These are phyloP conservation scores for Phyllostomus hastatus DNA, from an alignment of 2,113 vertebrate species.

Conservation along the genomic window DNA sequence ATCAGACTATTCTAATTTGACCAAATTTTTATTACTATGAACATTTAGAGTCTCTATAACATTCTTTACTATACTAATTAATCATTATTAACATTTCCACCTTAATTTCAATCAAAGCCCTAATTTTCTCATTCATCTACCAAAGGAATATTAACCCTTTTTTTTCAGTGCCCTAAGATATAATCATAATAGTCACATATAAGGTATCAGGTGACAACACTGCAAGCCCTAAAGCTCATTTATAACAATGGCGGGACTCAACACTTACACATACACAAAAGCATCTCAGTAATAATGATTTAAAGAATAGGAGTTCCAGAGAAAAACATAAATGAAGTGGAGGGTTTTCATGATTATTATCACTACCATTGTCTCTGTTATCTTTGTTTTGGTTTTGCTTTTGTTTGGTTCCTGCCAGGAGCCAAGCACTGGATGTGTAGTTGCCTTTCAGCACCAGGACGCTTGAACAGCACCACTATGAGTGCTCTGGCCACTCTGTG, in stretches of 20 bases:
- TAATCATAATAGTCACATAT: neutral
- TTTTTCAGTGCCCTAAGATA: neutral
- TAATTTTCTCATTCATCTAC: neutral
- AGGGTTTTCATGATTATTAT: neutral
- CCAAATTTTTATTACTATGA: neutral
- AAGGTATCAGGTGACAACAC: neutral
- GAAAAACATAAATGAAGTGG: neutral
- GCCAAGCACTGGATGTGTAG: neutral
- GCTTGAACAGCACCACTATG: conserved; percentile 74
- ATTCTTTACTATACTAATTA: neutral
- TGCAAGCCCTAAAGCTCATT: neutral
- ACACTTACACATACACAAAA: neutral
- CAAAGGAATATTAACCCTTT: neutral
- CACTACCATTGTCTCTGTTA: neutral
- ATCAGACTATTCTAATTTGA: conserved; percentile 4
- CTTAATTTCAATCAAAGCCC: neutral
- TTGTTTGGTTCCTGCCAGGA: neutral
- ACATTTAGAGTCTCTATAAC: neutral
- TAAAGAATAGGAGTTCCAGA: neutral
- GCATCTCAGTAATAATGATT: neutral
- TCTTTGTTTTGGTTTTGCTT: conserved; percentile 17
- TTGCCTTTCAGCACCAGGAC: conserved; percentile 85
- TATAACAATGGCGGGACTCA: neutral
- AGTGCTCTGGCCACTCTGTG: conserved; percentile 69
- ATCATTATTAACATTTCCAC: conserved; percentile 26